Conservation (phyloP, 1,140 invertebrate species). For the Phortica variegata region DNA sequence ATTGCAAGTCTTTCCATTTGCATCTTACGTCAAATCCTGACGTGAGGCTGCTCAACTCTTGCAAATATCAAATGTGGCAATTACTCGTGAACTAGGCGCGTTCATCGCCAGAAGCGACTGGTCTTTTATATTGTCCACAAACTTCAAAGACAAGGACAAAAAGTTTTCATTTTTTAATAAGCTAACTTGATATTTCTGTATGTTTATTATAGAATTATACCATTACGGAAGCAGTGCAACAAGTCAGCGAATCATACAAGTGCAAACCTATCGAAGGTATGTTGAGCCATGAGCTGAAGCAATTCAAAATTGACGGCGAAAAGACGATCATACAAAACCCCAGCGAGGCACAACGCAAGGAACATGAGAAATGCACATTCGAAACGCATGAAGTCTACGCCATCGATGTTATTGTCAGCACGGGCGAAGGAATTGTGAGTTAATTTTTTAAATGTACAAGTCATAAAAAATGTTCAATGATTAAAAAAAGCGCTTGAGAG, state of each 20-base stretch:
- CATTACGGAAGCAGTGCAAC: conserved; percentile 91
- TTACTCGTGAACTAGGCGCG: conserved; percentile 43
- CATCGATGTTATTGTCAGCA: conserved; percentile 95
- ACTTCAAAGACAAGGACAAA: too few relatives aligned
- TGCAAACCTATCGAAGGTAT: conserved; percentile 99
- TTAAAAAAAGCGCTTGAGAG: conserved; percentile 49
- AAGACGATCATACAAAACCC: conserved; percentile 99
- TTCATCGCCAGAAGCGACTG: conserved; percentile 38
- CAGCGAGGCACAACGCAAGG: conserved; percentile 94
- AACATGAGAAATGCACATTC: conserved; percentile 96
- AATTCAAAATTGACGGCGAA: conserved; percentile 96
- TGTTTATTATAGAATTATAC: conserved; percentile 74
- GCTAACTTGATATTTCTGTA: neutral
- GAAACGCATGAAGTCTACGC: conserved; percentile 98
- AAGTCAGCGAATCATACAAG: conserved; percentile 87
- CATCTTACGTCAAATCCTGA: too few relatives aligned
- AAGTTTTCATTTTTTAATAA: neutral
- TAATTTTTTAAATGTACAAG: neutral
- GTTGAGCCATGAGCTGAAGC: conserved; percentile 96
- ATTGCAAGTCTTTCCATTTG: too few relatives aligned
- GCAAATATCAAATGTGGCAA: conserved; percentile 29
- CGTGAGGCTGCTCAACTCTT: conserved; percentile 27
- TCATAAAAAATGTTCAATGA: conserved; percentile 39
- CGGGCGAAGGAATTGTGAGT: conserved; percentile 80
- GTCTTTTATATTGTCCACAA: conserved; percentile 45